A percentile compares a stretch with the other conserved stretches of the same genome.
phyloP scores from a whole-genome alignment of 2,797 vertebrate genomes.

The Oreonectes daqikongensis region DNA sequence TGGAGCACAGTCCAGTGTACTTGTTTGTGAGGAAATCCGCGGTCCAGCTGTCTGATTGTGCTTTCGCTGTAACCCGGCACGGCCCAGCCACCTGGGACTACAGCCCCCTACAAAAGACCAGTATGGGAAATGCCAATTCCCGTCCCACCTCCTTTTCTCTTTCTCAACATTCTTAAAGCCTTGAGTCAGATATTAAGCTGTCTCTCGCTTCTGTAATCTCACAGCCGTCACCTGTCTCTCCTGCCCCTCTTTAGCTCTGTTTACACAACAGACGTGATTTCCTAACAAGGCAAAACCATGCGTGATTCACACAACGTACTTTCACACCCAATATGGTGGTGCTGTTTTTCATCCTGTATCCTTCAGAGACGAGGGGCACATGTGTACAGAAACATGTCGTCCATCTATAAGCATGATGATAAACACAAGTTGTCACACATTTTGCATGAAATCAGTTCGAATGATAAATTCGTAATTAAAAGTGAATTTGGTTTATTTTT shows the following conservation, averaged over 20 bases:
- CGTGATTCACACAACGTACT: constrained; percentile 49
- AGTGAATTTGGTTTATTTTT: too few species aligned
- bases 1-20: neutral
- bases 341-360: constrained; percentile 60
- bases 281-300: constrained; percentile 81
- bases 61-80: constrained; percentile 60
- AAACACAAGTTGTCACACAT: too few species aligned
- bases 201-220: constrained; percentile 27
- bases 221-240: constrained; percentile 21
- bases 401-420: too few species aligned
- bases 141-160: constrained; percentile 23
- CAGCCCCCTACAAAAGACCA: constrained; percentile 63
- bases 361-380: constrained; percentile 59
- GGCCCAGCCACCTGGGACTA: constrained; percentile 73
- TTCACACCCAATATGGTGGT: constrained; percentile 83
- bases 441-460: too few species aligned
- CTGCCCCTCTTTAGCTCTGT: constrained; percentile 61
- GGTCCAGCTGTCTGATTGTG: constrained; percentile 72
- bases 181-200: constrained; percentile 52
- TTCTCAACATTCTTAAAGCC: constrained; percentile 47
- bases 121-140: constrained; percentile 65
- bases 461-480: too few species aligned
- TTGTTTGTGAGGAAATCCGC: constrained; percentile 68
- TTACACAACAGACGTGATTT: constrained; percentile 74
- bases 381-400: constrained; percentile 49